Conservation (phyloP, 2,888 invertebrate species). For the Tenodera sinensis region DNA sequence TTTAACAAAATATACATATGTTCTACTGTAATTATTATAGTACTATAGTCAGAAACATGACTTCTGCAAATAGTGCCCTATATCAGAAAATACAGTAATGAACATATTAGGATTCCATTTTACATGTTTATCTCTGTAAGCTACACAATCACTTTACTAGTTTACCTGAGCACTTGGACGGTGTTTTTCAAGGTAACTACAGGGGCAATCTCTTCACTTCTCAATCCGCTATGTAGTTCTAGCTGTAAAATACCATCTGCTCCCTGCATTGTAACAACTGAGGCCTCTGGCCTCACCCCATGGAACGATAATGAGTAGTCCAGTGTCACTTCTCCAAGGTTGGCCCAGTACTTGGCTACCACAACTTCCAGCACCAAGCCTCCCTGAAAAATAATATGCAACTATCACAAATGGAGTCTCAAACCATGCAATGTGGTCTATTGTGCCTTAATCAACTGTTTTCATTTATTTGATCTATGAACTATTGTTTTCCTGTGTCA, state of each 20-base stretch:
- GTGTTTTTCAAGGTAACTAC: slow-evolving; percentile 68
- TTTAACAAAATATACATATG: too few relatives aligned
- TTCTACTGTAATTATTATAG: too few relatives aligned
- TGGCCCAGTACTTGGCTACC: slow-evolving; percentile 94
- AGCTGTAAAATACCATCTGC: slow-evolving; percentile 72
- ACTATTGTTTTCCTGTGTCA: neutral
- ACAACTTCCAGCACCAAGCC: slow-evolving; percentile 81
- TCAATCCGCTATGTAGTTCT: slow-evolving; percentile 61
- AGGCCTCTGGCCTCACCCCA: slow-evolving; percentile 69
- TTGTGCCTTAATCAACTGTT: too few relatives aligned
- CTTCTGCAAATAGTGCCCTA: too few relatives aligned
- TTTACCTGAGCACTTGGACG: slow-evolving; percentile 65
- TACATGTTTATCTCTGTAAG: neutral
- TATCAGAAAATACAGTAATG: too few relatives aligned
- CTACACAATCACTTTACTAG: neutral
- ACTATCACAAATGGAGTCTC: neutral
- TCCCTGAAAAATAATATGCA: slow-evolving; percentile 48
- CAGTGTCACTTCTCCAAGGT: slow-evolving; percentile 70
- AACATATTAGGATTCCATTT: neutral
- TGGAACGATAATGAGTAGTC: slow-evolving; percentile 77
- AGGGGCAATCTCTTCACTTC: slow-evolving; percentile 78
- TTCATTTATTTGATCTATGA: neutral
- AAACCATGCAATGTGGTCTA: too few relatives aligned
- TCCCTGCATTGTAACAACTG: slow-evolving; percentile 65
- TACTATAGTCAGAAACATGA: too few relatives aligned